Base-by-base conservation (phyloP, 2,113 vertebrate species). In the Mormyrus iriodes region DNA sequence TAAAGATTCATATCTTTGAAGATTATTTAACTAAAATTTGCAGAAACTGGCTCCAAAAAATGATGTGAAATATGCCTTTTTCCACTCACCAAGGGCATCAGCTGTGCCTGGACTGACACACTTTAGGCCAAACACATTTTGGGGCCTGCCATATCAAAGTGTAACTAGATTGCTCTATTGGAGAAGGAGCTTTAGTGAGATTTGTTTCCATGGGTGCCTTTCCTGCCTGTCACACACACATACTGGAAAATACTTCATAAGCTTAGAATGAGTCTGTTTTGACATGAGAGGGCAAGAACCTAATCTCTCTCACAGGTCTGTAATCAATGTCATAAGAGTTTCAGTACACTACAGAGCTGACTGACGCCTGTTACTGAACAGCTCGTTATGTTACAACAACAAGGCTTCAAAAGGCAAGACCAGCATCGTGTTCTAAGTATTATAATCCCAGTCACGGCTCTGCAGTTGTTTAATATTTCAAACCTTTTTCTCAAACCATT, bases 321-420 rank as follows among this genome's bases (percentile, higher is more conserved):
- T 87, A 89, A 90, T 89, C 88, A 90, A 87, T 61, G 85, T 90
- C 88, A 90, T 85, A 65, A 69, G 90, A 31, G 83, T 53, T 87
- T 88, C 83, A 21, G 24, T 27, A 1, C 19, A 89, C 69, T 58
- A 58, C 89, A 89, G 53, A 84, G 49, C 10, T 83, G 51, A 58
- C 87, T 73, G 42, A 48, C 52, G 0, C 39, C 24, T 61, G 10
- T 58, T 85, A 35, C 39, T 69, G 9, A 73, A 31, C 39, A 48
- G 21, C 24, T 51, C 21, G 9, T 88, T 52, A n/a, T 88, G 48
- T 39, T 46, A 79, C n/a, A 76, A 13, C 48, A 88, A 35, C 69
- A 79, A 35, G 10, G 27, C 8, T 73, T 46, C 31, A 83, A 52
- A 31, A 82, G 49, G 65, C 31, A 55, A 46, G 55, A 44, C 7